phyloP scores from a whole-genome alignment of 2,888 invertebrate species.

The Eubasilissa splendida region DNA sequence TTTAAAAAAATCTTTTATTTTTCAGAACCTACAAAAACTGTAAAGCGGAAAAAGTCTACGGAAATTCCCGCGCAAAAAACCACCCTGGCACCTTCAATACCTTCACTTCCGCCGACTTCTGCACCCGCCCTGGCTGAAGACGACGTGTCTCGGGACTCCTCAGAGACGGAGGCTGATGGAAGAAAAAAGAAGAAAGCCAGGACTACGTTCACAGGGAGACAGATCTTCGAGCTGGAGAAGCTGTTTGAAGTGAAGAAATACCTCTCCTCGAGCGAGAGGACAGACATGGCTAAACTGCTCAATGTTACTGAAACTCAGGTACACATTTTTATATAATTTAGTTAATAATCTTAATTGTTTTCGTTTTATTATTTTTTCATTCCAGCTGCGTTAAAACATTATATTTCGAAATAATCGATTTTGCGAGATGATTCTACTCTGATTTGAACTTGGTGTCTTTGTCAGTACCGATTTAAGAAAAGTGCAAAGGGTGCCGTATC shows the following conservation, averaged over 20 bases:
- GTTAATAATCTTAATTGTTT: no score
- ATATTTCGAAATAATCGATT: no score
- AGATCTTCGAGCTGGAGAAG: conserved; percentile 97
- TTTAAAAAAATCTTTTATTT: conserved; percentile 15
- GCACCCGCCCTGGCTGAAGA: conserved; percentile 36
- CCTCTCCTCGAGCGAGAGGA: conserved; percentile 92
- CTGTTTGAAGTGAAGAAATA: conserved; percentile 97
- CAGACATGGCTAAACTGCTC: conserved; percentile 94
- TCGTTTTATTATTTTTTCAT: no score
- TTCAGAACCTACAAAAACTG: conserved; percentile 67
- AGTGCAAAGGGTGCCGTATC: no score
- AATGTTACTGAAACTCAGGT: conserved; percentile 98
- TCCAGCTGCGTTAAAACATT: no score
- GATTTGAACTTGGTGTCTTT: no score
- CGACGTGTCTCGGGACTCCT: conserved; percentile 67
- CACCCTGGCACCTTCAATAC: not conserved
- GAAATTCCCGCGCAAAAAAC: conserved; percentile 61
- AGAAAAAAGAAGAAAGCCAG: conserved; percentile 88
- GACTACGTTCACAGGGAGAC: conserved; percentile 95
- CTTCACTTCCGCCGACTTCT: conserved; percentile 54
- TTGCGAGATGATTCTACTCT: no score
- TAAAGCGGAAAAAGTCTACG: conserved; percentile 70
- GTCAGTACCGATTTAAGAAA: no score
- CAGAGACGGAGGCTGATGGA: conserved; percentile 72
- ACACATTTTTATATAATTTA: conserved; percentile 61